phyloP scores from a whole-genome alignment of 2,113 vertebrate species.

The Falcunculus frontatus region DNA sequence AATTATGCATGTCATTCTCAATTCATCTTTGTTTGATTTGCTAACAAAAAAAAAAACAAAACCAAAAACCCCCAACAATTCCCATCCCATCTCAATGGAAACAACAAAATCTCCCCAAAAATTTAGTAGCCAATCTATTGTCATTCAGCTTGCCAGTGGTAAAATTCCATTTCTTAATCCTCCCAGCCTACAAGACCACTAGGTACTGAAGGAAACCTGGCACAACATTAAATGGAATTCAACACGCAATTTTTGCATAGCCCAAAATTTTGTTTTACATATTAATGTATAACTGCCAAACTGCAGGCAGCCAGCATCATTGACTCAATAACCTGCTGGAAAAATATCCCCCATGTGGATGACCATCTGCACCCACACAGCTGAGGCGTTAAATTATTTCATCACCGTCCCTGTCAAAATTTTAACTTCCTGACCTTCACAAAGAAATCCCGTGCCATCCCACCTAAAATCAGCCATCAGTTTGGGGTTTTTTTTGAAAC shows the following conservation, averaged over 20 bases:
- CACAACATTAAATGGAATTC: conserved; percentile 30
- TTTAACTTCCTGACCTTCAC: conserved; percentile 57
- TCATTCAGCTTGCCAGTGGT: not conserved
- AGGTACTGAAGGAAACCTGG: conserved; percentile 17
- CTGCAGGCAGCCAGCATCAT: conserved; percentile 36
- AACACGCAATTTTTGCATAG: conserved; percentile 31
- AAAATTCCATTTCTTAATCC: conserved; percentile 21
- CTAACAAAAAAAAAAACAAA: not conserved
- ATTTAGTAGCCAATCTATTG: not conserved
- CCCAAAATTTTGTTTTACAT: conserved; percentile 49
- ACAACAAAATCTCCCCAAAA: not conserved
- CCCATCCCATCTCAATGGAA: not conserved
- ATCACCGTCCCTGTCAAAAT: conserved; percentile 37
- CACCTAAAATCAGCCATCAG: not conserved
- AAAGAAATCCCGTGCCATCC: not conserved
- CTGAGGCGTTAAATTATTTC: conserved; percentile 56
- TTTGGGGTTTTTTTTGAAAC: not conserved
- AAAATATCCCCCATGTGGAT: conserved; percentile 54
- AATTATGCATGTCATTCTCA: not conserved
- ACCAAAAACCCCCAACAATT: not conserved
- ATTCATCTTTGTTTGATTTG: not conserved
- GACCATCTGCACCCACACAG: conserved; percentile 61
- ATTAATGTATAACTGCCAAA: conserved; percentile 57
- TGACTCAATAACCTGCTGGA: conserved; percentile 58
- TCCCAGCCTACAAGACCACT: not conserved